These are phyloP conservation scores for Phylloscopus collybita DNA, from an alignment of 2,797 vertebrate species.

Conservation along the genomic window DNA sequence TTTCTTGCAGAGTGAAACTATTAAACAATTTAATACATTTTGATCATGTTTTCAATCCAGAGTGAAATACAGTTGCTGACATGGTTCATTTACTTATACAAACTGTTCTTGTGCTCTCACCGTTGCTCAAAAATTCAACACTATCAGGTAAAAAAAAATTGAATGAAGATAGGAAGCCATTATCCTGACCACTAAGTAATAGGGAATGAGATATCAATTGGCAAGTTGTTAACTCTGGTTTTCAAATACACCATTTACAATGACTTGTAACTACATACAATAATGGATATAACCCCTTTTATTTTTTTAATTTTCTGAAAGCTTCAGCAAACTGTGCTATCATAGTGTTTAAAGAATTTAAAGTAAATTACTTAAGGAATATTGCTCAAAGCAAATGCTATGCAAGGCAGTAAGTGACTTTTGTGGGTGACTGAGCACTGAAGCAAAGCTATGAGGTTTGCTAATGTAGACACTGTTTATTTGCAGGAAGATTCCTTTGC, in stretches of 20 bases:
- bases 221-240: constrained; percentile 53
- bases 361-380: constrained; percentile 50
- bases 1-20: constrained; percentile 1
- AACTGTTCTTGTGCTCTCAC: constrained; percentile 45
- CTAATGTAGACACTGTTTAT: constrained; percentile 27
- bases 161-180: constrained; percentile 22
- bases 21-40: constrained; percentile 62
- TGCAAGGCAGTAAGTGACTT: constrained; percentile 46
- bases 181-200: constrained; percentile 61
- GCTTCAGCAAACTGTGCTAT: constrained; percentile 31
- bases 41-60: constrained; percentile 51
- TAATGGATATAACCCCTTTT: background rate
- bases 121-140: constrained; percentile 34
- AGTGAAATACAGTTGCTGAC: constrained; percentile 49
- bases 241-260: constrained; percentile 44
- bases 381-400: constrained; percentile 31
- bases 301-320: constrained; percentile 36
- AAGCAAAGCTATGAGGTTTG: constrained; percentile 35
- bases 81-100: constrained; percentile 62
- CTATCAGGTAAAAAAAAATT: constrained; percentile 57
- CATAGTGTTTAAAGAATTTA: constrained; percentile 43
- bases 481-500: constrained; percentile 34
- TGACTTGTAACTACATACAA: constrained; percentile 45
- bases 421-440: constrained; percentile 60
- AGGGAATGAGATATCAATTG: constrained; percentile 53